Conservation (phyloP, 2,113 vertebrate genomes). For the Centropristis striata region DNA sequence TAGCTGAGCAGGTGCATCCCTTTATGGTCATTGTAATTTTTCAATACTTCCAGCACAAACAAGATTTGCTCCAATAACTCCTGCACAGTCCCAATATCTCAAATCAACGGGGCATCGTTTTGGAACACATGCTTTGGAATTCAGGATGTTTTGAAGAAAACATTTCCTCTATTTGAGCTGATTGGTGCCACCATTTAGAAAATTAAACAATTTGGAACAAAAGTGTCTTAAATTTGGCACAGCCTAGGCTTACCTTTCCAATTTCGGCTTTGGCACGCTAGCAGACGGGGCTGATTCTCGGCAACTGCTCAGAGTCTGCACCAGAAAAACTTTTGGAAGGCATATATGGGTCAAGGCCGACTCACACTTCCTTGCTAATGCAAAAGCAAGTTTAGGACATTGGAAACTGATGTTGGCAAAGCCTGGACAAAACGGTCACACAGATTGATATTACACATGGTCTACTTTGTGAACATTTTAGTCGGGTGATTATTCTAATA, state of each 20-base stretch:
- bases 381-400: not conserved
- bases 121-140: not conserved
- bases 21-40: not conserved
- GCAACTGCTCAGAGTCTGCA: not conserved
- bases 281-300: not conserved
- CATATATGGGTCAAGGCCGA: not conserved
- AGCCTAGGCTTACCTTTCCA: not conserved
- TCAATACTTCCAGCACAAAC: not conserved
- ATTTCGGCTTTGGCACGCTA: not conserved
- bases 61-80: slow-evolving; percentile 7
- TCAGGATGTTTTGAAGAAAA: too few species aligned
- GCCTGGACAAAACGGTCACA: not conserved
- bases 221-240: not conserved
- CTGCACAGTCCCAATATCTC: not conserved
- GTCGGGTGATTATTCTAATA: not conserved
- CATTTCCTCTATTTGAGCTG: too few species aligned
- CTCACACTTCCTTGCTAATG: not conserved
- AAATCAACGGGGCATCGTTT: not conserved
- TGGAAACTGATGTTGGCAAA: not conserved
- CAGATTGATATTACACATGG: not conserved
- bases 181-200: not conserved
- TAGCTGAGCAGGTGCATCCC: slow-evolving; percentile 20
- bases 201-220: not conserved
- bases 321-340: not conserved
- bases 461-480: not conserved